Evolutionary conservation across 64 coral and sea anemone genomes (phyloP), one percentile per base, ranked within the genome.

Genomic region (Montipora efflorescens): DNA sequence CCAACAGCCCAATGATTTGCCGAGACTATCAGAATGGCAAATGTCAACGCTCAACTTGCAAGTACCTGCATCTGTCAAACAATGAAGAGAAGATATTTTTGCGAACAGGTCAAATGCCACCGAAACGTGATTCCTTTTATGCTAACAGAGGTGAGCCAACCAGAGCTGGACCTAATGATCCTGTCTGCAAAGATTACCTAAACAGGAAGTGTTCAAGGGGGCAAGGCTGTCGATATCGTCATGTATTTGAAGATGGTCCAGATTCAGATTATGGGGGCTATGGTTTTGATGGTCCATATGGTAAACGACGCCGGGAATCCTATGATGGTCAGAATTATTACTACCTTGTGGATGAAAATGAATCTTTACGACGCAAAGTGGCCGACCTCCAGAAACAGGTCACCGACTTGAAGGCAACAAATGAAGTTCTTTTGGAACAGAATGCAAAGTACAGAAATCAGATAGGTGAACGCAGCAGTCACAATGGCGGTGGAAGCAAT

Each of bases 21-120:
- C 92, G 98, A 25, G 98, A 99, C 49, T 99, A 87, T 88, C 98
- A 99, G 69, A 99, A 99, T 85, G 98, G 98, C 79, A 99, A 94
- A 64, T 99, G 98, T 79, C 92, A 76, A 1, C 93, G 98, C 3
- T 87, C 84, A 8, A 94, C 98, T 25, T 99, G 98, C 87, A 99
- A 99, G 81, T 99, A 99, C 70, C 28, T 99, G 67, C 98, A 99
- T 28, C 87, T 99, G 22, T 84, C 89, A 47, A 96, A 96, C 59
- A 82, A 91, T 66, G 98, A 99, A 46, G 98, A 99, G 71, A 99
- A 99, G 80, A 74, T 90, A 47, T 99, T 84, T 71, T 75, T 99
- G 48, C 92, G 98, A 23, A 96, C 92, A 36, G 98, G 98, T 48
- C 78, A 89, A 55, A 90, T 99, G 6, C 98, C 98, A 64, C 82